Evolutionary conservation across 2,113 vertebrate species (phyloP), one percentile per base, ranked within the genome.

Genomic region (Rhodinocichla rosea): DNA sequence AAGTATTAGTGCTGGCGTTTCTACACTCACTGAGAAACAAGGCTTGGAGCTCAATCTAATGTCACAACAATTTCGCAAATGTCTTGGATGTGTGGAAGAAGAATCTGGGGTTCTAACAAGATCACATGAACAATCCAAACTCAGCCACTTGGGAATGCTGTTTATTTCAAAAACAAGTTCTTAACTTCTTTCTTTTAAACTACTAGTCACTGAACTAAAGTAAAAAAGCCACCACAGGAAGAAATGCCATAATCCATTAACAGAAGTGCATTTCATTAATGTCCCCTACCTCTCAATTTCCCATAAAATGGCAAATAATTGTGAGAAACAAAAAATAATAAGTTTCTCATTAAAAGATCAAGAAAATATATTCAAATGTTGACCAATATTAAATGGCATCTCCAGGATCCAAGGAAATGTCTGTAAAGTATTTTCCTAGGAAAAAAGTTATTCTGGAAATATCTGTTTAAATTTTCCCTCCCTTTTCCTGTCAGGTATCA

Each of bases 11-110:
- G 42, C 27, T 35, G 52, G 21, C 0, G 1, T 50, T 92, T 55
- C 65, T 55, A 5, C 1, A 0, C 13, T 53, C 60, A 1, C 8
- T 5, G 28, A 20, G 27, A 57, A 89, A 18, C 26, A 20, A 23
- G 26, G 44, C 16, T 67, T 28, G 35, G 33, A 67, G 18, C 15
- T 64, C 62, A 47, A 3, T 3, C 35, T 11, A 23, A 83, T 12
- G 42, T 24, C 47, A 64, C 26, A 45, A 15, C 4, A 44, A 35
- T 23, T 80, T 71, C 17, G 47, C n/a, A 65, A 40, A 73, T 16
- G 17, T 8, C 23, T 45, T 26, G 8, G 47, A 42, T 16, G 15
- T 23, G 26, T 4, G 16, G 33, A 70, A 79, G 30, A 49, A 60
- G 44, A 32, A 55, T 42, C 16, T 53, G 42, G 7, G 12, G 2